Evolutionary conservation across 2,888 invertebrate species (phyloP), one percentile per base, ranked within the genome.

Genomic region (Mystacides longicornis): DNA sequence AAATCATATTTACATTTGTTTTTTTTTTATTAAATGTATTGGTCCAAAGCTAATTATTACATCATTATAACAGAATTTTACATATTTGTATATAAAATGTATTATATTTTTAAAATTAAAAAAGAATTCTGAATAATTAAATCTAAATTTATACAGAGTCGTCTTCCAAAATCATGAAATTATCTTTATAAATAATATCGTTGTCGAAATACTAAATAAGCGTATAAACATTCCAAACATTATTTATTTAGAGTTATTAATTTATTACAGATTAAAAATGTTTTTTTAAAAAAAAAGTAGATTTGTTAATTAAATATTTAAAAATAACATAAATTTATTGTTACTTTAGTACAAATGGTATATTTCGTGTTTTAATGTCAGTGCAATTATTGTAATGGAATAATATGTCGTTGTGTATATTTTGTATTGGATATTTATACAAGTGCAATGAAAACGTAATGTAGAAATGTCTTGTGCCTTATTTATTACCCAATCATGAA

Each of bases 381-480:
- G 55, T 58, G 55, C 52, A 58, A 55, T 58, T 57, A 27, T 46
- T 54, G 57, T 51, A 46, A n/a, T n/a, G n/a, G n/a, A n/a, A n/a
- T n/a, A n/a, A n/a, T n/a, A n/a, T n/a, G n/a, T n/a, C n/a, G 37
- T 14, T 14, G 37, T n/a, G 37, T 37, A 7, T 37, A 37, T 37
- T 14, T 37, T 7, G 14, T 43, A 55, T 51, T 37, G 50, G 51
- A 48, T 54, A 52, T 51, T 58, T 49, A 46, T 52, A 55, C 52
- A 57, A 49, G 58, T 58, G 58, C 58, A 58, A 58, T 58, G 55
- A 52, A 45, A 45, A 14, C 11, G 11, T 45, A 20, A 45, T 45
- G 56, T n/a, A 53, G 47, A 51, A 18, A 27, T 50, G 45, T 46
- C 55, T 27, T 7, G 55, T 58, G 59, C 56, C 56, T 56, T 59